Evolutionary conservation across 2,888 invertebrate species (phyloP).

Genomic region (Cylloceria caligata): DNA sequence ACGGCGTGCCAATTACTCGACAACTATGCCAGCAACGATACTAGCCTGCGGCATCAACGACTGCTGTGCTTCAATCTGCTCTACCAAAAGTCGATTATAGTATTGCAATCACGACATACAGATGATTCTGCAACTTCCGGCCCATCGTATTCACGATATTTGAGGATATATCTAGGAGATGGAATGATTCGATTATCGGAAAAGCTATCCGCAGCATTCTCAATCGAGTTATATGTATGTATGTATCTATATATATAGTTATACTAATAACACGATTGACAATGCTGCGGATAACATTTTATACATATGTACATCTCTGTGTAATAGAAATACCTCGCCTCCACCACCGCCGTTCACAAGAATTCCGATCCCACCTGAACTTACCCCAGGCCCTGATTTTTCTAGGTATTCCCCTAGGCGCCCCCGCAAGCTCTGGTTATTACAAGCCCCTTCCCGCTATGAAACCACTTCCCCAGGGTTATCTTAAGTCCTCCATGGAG

Average conservation of each 20-base stretch:
- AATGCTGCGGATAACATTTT: too few relatives aligned
- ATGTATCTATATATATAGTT: background rate
- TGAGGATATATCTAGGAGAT: background rate
- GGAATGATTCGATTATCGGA: conserved; percentile 12
- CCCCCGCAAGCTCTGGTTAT: too few relatives aligned
- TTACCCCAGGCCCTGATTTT: too few relatives aligned
- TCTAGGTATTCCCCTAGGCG: too few relatives aligned
- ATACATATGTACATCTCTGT: too few relatives aligned
- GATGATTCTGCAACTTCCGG: conserved; percentile 24
- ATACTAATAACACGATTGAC: too few relatives aligned
- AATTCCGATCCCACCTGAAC: too few relatives aligned
- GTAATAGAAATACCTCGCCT: too few relatives aligned
- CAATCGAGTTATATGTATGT: background rate
- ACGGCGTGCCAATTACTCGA: conserved; percentile 82
- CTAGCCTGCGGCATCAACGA: conserved; percentile 34
- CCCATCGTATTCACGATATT: background rate
- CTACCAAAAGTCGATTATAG: conserved; percentile 17
- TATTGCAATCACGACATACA: conserved; percentile 39
- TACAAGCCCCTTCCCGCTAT: too few relatives aligned
- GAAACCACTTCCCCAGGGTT: too few relatives aligned
- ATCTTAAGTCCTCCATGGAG: too few relatives aligned
- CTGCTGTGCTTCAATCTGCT: conserved; percentile 2
- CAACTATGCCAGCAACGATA: conserved; percentile 69
- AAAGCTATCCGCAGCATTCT: background rate
- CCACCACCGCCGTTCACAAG: too few relatives aligned